These are phyloP conservation scores for Poecile montanus DNA, from an alignment of 2,797 vertebrate species.

Conservation along the genomic window DNA sequence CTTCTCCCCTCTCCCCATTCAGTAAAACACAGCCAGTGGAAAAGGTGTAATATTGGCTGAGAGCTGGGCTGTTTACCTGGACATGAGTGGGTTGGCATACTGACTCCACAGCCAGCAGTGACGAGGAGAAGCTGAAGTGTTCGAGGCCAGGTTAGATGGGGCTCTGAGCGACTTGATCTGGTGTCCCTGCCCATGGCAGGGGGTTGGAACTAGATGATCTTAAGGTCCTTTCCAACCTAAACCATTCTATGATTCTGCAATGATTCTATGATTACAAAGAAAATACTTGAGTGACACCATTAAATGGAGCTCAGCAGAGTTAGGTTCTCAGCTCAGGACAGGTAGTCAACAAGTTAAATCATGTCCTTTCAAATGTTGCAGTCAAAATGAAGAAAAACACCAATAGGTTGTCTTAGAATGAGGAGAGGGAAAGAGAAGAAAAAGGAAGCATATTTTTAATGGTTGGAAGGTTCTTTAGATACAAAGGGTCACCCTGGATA, in stretches of 20 bases:
- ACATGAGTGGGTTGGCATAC: neutral
- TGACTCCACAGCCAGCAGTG: neutral
- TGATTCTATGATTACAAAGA: neutral
- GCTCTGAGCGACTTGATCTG: neutral
- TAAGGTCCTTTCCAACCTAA: neutral
- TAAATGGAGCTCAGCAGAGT: neutral
- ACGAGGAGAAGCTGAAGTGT: neutral
- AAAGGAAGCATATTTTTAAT: neutral
- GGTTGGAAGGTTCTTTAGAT: neutral
- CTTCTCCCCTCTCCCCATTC: neutral
- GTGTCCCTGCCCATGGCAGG: neutral
- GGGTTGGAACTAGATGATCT: neutral
- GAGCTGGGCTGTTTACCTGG: neutral
- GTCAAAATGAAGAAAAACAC: neutral
- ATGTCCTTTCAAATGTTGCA: neutral
- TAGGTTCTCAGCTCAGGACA: neutral
- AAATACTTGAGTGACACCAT: neutral
- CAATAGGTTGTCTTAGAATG: neutral
- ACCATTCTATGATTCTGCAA: neutral
- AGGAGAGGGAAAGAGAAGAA: neutral
- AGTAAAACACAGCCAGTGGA: neutral
- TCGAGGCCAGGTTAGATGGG: neutral
- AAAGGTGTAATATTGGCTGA: neutral
- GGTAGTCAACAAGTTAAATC: neutral
- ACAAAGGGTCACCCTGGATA: neutral